Evolutionary conservation across 2,797 vertebrate species (phyloP).

Genomic region (Selene dorsalis): DNA sequence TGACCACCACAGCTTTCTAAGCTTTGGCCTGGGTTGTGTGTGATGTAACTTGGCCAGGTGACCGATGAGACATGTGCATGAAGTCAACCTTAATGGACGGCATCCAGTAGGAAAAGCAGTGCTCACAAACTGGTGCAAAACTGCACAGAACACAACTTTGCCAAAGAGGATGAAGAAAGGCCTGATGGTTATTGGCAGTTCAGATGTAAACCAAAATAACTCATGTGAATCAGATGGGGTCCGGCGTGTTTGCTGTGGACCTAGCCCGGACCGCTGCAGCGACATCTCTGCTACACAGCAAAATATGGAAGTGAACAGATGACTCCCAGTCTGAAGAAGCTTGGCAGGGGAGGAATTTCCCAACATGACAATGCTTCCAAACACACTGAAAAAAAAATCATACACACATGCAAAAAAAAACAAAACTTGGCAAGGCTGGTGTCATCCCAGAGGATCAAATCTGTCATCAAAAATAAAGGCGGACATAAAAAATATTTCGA

Average conservation of each 20-base stretch:
- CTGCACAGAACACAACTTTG: not conserved
- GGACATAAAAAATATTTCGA: not conserved
- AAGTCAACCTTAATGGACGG: not conserved
- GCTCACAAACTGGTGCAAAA: not conserved
- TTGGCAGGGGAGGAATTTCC: not conserved
- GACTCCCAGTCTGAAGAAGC: not conserved
- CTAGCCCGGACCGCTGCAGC: not conserved
- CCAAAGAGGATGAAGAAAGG: not conserved
- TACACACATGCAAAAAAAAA: not conserved
- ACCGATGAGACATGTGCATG: not conserved
- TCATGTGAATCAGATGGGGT: no score
- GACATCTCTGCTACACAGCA: not conserved
- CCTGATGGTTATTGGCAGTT: not conserved
- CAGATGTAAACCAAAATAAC: no score
- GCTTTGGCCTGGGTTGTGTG: not conserved
- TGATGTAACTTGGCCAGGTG: not conserved
- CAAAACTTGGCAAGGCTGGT: not conserved
- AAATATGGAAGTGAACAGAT: not conserved
- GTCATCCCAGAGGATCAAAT: not conserved
- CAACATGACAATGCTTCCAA: not conserved
- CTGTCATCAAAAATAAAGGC: not conserved
- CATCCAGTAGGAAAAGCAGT: not conserved
- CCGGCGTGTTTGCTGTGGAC: not conserved
- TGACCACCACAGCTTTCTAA: not conserved
- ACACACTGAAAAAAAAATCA: not conserved